Evolutionary conservation across 2,797 vertebrate species (phyloP), one percentile per base, ranked within the genome.

Genomic region (Microcaecilia unicolor): DNA sequence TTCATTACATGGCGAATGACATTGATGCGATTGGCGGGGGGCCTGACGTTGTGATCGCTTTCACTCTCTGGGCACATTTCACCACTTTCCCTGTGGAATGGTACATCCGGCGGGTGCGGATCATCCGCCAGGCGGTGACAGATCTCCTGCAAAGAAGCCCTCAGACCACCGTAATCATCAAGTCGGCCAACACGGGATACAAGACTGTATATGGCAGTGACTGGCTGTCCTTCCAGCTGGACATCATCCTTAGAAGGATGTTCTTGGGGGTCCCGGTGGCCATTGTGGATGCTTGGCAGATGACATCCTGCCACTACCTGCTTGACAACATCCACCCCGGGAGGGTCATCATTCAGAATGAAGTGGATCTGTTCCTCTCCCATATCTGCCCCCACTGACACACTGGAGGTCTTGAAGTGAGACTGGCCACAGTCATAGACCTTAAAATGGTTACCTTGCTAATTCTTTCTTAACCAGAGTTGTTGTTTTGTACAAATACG

Each of bases 101-200:
- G 12, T 65, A 47, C 16, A 15, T 44, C 5, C 23, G 28, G 7
- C 47, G 67, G 21, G 26, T 68, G n/a, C 15, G 25, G 6, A 38
- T 15, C 14, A 38, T 70, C 23, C 64, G 43, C 5, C 22, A 22
- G 9, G 40, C 61, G 4, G 29, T 67, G 13, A 14, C 15, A 6
- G 32, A 42, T n/a, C 30, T 67, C 5, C 55, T 68, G 10, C 37
- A 12, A 2, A 35, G 61, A 4, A 49, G 52, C 1, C 58, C 61
- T 4, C n/a, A 22, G 7, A 67, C 44, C 3, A 54, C 48, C 1
- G 55, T 67, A 28, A 24, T 55, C 15, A 55, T 59, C 20, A 76
- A 76, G 38, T 52, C 72, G 4, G 65, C 67, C 48, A 78, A 70
- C 33, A 74, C 70, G 0, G 58, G 69, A 25, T 74, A 62, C 39